These are phyloP conservation scores for Ahaetulla prasina DNA, from an alignment of 2,113 vertebrate genomes.

Conservation along the genomic window DNA sequence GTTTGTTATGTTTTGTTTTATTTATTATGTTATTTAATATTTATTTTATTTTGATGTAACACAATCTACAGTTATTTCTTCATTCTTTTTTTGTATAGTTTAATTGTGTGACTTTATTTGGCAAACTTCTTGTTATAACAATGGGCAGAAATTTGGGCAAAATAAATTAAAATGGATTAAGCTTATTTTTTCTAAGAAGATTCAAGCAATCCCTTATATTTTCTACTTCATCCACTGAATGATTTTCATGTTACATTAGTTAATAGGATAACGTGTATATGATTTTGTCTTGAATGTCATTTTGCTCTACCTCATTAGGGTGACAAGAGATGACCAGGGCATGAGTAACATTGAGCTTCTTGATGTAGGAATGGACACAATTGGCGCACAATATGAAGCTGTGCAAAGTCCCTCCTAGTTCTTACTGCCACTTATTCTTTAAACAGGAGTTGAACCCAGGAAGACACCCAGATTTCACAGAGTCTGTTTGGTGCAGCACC, in stretches of 20 bases:
- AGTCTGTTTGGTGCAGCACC: not conserved
- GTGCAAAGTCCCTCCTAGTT: not conserved
- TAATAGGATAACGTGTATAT: not conserved
- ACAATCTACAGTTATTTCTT: not conserved
- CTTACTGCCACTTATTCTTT: not conserved
- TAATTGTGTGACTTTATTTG: not conserved
- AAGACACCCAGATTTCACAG: not conserved
- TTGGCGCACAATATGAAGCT: not conserved
- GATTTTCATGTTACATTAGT: not conserved
- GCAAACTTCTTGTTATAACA: not conserved
- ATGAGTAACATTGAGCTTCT: not conserved
- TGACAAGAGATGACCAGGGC: not conserved
- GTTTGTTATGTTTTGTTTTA: too few relatives aligned
- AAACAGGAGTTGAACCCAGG: not conserved
- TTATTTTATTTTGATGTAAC: not conserved
- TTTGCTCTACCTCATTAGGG: not conserved
- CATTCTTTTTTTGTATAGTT: not conserved
- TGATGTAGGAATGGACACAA: not conserved
- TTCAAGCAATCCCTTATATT: not conserved
- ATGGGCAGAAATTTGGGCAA: not conserved
- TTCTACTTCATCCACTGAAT: not conserved
- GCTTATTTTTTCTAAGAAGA: not conserved
- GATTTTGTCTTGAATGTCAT: not conserved
- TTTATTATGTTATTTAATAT: too few relatives aligned
- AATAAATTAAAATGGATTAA: not conserved